Evolutionary conservation across 2,797 vertebrate genomes (phyloP).

Genomic region (Austrolebias charrua): DNA sequence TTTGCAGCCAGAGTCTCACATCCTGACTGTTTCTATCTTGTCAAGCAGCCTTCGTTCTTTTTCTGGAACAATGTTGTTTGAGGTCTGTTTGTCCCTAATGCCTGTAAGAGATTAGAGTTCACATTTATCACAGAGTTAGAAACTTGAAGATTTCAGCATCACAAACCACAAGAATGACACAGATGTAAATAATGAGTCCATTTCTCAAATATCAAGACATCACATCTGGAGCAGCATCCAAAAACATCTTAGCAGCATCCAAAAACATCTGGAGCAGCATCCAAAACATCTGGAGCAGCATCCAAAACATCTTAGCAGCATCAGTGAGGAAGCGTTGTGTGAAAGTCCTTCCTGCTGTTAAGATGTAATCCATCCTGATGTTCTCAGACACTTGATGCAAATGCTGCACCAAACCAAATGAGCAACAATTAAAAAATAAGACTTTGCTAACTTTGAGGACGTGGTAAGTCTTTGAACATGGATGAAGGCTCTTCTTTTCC

Average conservation of each 20-base stretch:
- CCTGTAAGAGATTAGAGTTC: too few relatives aligned
- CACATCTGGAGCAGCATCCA: background rate
- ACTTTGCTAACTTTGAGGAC: too few relatives aligned
- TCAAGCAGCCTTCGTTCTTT: too few relatives aligned
- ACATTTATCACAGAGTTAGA: too few relatives aligned
- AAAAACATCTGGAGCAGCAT: too few relatives aligned
- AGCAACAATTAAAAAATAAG: background rate
- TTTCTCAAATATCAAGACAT: background rate
- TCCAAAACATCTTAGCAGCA: constrained; percentile 1
- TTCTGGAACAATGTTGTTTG: too few relatives aligned
- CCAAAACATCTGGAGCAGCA: background rate
- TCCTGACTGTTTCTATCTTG: too few relatives aligned
- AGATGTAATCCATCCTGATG: background rate
- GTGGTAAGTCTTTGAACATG: background rate
- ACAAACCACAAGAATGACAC: too few relatives aligned
- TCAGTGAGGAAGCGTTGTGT: constrained; percentile 2
- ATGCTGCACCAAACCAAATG: constrained; percentile 7
- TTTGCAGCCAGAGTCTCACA: too few relatives aligned
- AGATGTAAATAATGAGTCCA: background rate
- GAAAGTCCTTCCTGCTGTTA: background rate
- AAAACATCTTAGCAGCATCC: background rate
- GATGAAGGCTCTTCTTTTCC: background rate
- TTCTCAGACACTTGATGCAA: constrained; percentile 4
- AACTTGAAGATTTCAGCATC: too few relatives aligned
- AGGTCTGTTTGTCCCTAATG: too few relatives aligned